Conservation (phyloP, 64 coral and sea anemone genomes). For the Montipora capricornis region DNA sequence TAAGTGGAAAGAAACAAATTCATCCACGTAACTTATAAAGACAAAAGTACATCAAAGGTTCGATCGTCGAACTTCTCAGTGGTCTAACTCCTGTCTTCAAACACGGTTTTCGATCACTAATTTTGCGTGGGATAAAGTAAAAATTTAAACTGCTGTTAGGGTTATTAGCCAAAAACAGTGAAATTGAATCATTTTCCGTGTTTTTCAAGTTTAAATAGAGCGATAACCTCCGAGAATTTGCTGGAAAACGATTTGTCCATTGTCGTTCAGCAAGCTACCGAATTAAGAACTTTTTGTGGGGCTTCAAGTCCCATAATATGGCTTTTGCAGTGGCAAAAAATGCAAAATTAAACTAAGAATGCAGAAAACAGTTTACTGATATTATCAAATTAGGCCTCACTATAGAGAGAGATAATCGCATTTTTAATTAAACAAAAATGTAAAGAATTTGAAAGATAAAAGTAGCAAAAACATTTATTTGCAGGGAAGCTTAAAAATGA, state of each 20-base stretch:
- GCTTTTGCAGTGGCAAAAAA: neutral
- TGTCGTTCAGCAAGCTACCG: neutral
- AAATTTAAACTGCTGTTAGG: constrained; percentile 40
- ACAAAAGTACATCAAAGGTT: too few species aligned
- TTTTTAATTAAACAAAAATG: neutral
- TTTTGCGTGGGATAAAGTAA: constrained; percentile 27
- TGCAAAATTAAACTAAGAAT: neutral
- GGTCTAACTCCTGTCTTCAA: too few species aligned
- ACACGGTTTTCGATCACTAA: neutral
- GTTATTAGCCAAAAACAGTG: constrained; percentile 11
- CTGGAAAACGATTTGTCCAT: neutral
- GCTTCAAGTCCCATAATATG: neutral
- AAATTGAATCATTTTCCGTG: constrained; percentile 23
- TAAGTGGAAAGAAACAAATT: neutral
- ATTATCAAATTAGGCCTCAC: neutral
- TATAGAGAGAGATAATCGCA: neutral
- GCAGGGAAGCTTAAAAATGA: too few species aligned
- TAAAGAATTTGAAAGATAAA: neutral
- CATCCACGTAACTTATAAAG: too few species aligned
- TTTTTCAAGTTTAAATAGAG: constrained; percentile 16
- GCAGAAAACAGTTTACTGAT: neutral
- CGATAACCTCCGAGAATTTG: neutral
- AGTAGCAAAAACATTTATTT: too few species aligned
- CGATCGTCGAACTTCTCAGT: too few species aligned
- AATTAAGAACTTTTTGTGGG: neutral